Conservation (phyloP, 1,140 invertebrate genomes). For the Megalopta genalis region DNA sequence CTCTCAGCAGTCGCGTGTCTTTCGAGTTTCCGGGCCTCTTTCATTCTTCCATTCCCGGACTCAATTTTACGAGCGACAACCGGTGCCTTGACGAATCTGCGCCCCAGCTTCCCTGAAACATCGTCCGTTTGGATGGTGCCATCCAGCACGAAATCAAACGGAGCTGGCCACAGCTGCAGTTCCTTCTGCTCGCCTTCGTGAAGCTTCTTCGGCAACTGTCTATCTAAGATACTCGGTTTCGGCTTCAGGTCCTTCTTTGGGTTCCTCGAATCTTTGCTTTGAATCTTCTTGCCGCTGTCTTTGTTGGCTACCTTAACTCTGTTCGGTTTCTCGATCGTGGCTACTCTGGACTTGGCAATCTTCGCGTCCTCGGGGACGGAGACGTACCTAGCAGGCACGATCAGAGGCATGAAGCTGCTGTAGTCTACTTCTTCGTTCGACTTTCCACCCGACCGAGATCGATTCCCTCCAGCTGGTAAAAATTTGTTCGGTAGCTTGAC, state of each 20-base stretch:
- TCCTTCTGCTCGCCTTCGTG: constrained; percentile 67
- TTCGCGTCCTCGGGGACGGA: constrained; percentile 55
- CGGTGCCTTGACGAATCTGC: background rate
- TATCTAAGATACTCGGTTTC: constrained; percentile 38
- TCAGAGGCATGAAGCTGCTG: constrained; percentile 62
- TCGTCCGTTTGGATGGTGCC: constrained; percentile 51
- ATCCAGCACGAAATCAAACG: constrained; percentile 71
- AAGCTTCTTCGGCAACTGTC: constrained; percentile 47
- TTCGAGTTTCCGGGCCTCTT: too few relatives aligned
- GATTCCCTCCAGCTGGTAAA: background rate
- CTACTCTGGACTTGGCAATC: background rate
- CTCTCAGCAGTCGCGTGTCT: background rate
- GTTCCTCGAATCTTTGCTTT: constrained; percentile 14
- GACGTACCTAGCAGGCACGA: constrained; percentile 66
- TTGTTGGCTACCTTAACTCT: background rate
- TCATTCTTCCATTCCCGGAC: background rate
- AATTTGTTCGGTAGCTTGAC: background rate
- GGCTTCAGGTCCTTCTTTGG: constrained; percentile 28
- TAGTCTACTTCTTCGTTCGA: constrained; percentile 61
- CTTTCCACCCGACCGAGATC: background rate
- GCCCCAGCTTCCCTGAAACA: background rate
- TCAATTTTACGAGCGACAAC: background rate
- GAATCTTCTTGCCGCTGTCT: background rate
- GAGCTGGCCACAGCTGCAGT: constrained; percentile 66
- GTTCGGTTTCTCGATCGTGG: background rate